phyloP scores from a whole-genome alignment of 2,888 invertebrate genomes.

The Drosophila lacicola region DNA sequence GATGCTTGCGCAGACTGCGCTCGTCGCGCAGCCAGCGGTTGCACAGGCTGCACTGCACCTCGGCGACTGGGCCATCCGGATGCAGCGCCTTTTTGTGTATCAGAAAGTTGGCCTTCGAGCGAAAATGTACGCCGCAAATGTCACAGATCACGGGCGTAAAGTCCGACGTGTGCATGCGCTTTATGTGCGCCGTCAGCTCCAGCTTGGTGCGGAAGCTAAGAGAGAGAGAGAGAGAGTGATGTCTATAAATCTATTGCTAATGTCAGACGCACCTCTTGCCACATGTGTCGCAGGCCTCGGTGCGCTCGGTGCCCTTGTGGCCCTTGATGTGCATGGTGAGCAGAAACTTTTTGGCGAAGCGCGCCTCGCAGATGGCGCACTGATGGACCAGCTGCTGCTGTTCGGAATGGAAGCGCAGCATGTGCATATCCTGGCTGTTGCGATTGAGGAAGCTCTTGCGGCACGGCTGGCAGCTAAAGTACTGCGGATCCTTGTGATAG shows the following conservation, averaged over 20 bases:
- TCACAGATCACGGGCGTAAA: slow-evolving; percentile 78
- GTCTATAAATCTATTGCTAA: too few species aligned
- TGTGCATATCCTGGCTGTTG: slow-evolving; percentile 76
- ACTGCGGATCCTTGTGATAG: slow-evolving; percentile 74
- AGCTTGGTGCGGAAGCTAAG: slow-evolving; percentile 70
- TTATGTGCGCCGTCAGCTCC: slow-evolving; percentile 67
- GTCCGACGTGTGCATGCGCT: slow-evolving; percentile 69
- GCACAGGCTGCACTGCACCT: slow-evolving; percentile 71
- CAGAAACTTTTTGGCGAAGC: slow-evolving; percentile 72
- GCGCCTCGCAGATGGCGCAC: slow-evolving; percentile 62
- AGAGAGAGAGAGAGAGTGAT: not conserved
- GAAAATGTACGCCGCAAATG: slow-evolving; percentile 69
- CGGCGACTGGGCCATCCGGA: slow-evolving; percentile 71
- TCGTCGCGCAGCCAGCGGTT: slow-evolving; percentile 71
- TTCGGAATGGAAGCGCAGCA: slow-evolving; percentile 75
- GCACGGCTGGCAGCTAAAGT: slow-evolving; percentile 69
- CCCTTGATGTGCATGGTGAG: slow-evolving; percentile 75
- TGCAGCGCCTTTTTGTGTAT: slow-evolving; percentile 72
- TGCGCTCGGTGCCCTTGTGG: slow-evolving; percentile 69
- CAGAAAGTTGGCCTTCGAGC: slow-evolving; percentile 71
- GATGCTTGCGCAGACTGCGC: slow-evolving; percentile 69
- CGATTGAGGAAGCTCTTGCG: slow-evolving; percentile 72
- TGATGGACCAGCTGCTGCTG: slow-evolving; percentile 71
- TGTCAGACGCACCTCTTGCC: slow-evolving; percentile 56
- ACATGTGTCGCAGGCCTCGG: slow-evolving; percentile 64